These are phyloP conservation scores for Periparus ater DNA, from an alignment of 2,797 vertebrate species.

Conservation along the genomic window DNA sequence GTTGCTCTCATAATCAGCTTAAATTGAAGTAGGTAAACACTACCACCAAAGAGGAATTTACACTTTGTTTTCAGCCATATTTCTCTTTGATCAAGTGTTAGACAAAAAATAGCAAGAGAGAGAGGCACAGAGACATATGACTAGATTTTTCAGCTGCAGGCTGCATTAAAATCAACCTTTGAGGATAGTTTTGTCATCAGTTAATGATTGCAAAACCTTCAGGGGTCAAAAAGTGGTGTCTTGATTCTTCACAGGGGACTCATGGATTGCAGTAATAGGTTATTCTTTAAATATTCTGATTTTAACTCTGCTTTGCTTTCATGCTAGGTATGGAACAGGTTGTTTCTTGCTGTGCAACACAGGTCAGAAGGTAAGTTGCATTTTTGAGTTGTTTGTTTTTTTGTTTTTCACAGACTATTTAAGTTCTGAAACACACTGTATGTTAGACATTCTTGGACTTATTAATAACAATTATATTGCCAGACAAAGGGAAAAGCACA, in stretches of 20 bases:
- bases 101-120: not conserved
- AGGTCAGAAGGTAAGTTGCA: conserved; percentile 87
- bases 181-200: not conserved
- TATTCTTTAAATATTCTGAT: not conserved
- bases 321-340: conserved; percentile 92
- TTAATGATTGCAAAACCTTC: not conserved
- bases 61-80: not conserved
- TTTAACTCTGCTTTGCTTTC: conserved; percentile 31
- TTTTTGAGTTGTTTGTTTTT: not conserved
- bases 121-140: not conserved
- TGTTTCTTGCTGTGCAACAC: conserved; percentile 96
- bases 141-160: not conserved
- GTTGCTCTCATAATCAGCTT: not conserved
- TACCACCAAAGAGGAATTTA: not conserved
- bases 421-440: not conserved
- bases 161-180: not conserved
- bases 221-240: not conserved
- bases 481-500: not conserved
- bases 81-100: not conserved
- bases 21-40: conserved; percentile 11
- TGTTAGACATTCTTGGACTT: not conserved
- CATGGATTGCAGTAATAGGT: not conserved
- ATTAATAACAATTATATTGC: not conserved
- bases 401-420: not conserved
- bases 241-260: not conserved